Conservation (phyloP, 2,113 vertebrate genomes). For the Vicugna pacos region DNA sequence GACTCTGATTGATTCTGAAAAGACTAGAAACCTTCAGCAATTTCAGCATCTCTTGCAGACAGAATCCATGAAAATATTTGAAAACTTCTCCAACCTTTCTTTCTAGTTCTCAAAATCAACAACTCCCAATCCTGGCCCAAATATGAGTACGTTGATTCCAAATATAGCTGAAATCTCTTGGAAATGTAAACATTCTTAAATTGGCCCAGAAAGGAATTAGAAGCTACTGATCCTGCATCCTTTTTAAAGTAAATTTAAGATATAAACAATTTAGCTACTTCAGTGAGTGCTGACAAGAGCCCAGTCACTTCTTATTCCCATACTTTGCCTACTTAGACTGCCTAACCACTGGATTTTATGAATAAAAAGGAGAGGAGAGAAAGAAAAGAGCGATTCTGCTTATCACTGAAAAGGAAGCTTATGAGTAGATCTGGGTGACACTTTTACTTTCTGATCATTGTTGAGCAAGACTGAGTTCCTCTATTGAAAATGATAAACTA, state of each 20-base stretch:
- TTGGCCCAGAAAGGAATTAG: background rate
- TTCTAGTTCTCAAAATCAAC: constrained; percentile 9
- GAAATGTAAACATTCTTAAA: background rate
- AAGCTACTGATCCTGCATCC: background rate
- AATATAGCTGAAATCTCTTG: constrained; percentile 42
- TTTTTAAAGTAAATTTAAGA: constrained; percentile 35
- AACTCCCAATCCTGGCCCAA: background rate
- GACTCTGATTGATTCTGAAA: background rate
- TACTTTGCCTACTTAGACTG: background rate
- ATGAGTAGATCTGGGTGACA: background rate
- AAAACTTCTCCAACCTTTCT: background rate
- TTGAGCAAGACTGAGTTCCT: background rate
- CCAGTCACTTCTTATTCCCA: background rate
- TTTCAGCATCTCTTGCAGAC: constrained; percentile 4
- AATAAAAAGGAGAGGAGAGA: background rate
- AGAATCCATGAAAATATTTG: constrained; percentile 4
- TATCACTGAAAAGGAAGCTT: background rate
- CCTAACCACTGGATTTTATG: background rate
- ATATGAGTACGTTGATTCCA: background rate
- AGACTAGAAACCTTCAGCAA: constrained; percentile 23
- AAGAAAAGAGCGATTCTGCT: background rate
- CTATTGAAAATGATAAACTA: background rate
- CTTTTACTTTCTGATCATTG: background rate
- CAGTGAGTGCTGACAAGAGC: background rate
- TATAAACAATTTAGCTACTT: background rate